Percentiles rank a stretch among this genome's conserved stretches.
phyloP scores from a whole-genome alignment of 1,140 invertebrate genomes.

The Anagrus nilaparvatae region DNA sequence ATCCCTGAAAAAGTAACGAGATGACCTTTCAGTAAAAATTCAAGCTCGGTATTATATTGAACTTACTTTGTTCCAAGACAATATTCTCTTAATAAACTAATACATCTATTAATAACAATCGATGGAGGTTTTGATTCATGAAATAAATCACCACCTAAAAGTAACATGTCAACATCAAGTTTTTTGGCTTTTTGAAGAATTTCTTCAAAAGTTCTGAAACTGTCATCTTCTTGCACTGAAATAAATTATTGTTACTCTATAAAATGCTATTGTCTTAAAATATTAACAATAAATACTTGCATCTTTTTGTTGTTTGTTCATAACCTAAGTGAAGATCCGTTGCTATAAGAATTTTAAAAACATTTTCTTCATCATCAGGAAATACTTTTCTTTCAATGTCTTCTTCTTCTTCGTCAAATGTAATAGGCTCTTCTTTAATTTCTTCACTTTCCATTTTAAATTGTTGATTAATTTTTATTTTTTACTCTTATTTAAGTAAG shows the following conservation, averaged over 20 bases:
- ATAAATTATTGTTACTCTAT: slow-evolving; percentile 6
- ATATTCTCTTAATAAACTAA: slow-evolving; percentile 71
- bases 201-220: slow-evolving; percentile 93
- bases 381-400: background rate
- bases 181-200: slow-evolving; percentile 72
- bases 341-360: slow-evolving; percentile 80
- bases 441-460: too few species aligned
- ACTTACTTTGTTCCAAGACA: slow-evolving; percentile 54
- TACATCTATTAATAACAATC: slow-evolving; percentile 59
- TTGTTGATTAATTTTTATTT: too few species aligned
- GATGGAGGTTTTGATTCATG: slow-evolving; percentile 77
- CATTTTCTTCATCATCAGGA: slow-evolving; percentile 45
- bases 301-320: slow-evolving; percentile 53
- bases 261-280: slow-evolving; percentile 4
- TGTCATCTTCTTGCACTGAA: slow-evolving; percentile 60
- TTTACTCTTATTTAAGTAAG: too few species aligned
- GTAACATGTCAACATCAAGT: slow-evolving; percentile 75
- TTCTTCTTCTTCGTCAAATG: background rate
- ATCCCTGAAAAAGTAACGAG: slow-evolving; percentile 44
- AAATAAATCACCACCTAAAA: slow-evolving; percentile 92
- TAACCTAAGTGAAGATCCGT: slow-evolving; percentile 95
- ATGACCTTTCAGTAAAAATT: too few species aligned
- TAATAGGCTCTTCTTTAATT: too few species aligned
- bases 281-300: too few species aligned
- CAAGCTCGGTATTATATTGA: slow-evolving; percentile 8